phyloP scores from a whole-genome alignment of 2,113 vertebrate species.

The Manacus vitellinus region DNA sequence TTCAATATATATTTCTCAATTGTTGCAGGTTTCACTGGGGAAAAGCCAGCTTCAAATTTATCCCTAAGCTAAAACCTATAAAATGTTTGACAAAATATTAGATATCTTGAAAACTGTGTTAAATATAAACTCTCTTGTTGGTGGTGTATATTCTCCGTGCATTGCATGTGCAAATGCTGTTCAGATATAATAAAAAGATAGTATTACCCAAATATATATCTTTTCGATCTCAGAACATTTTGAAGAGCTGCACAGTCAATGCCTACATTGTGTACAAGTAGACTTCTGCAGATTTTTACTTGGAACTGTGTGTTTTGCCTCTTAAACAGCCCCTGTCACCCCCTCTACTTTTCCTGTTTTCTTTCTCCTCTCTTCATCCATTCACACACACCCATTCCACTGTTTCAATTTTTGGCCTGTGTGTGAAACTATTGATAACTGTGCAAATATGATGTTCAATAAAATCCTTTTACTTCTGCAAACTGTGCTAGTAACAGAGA shows the following conservation, averaged over 20 bases:
- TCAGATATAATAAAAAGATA: conserved; percentile 38
- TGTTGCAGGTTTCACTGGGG: conserved; percentile 63
- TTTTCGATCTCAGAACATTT: conserved; percentile 54
- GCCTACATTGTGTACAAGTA: neutral
- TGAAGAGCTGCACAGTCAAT: conserved; percentile 10
- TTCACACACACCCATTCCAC: neutral
- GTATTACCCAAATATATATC: conserved; percentile 33
- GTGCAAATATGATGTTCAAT: neutral
- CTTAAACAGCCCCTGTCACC: neutral
- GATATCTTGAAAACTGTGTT: conserved; percentile 64
- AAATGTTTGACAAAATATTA: conserved; percentile 76
- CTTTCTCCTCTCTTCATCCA: neutral
- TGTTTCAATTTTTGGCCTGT: neutral
- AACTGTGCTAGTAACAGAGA: neutral
- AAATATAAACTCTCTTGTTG: conserved; percentile 57
- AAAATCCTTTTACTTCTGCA: conserved; percentile 24
- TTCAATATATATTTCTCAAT: conserved; percentile 59
- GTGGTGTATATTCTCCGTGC: conserved; percentile 24
- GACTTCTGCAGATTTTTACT: conserved; percentile 30
- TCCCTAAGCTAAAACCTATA: conserved; percentile 72
- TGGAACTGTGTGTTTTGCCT: neutral
- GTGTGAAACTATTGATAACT: neutral
- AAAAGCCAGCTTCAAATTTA: conserved; percentile 73
- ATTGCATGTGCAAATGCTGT: neutral
- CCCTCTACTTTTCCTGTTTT: neutral